These are phyloP conservation scores for Chironomus striatipennis DNA, from an alignment of 1,140 invertebrate species.

Conservation along the genomic window DNA sequence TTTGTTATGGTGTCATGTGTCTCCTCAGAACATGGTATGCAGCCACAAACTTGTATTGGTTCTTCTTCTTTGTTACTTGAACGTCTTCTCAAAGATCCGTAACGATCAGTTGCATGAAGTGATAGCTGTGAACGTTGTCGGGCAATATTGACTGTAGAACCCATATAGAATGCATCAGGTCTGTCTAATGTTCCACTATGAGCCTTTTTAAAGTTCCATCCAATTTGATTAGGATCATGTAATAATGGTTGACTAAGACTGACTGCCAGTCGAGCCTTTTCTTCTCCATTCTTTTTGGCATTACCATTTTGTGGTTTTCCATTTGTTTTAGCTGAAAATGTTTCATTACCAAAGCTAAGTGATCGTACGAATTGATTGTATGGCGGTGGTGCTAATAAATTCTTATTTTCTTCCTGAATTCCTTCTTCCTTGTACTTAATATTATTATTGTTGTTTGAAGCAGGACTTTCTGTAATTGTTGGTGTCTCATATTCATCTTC, in stretches of 20 bases:
- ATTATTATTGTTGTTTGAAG: background rate
- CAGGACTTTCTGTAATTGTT: conserved; percentile 25
- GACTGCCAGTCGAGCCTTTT: conserved; percentile 27
- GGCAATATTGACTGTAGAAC: conserved; percentile 41
- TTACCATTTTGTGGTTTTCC: conserved; percentile 28
- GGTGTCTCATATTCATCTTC: conserved; percentile 36
- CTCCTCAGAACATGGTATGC: conserved; percentile 47
- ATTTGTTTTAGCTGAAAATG: conserved; percentile 24
- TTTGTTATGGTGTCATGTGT: conserved; percentile 60
- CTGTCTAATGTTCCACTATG: conserved; percentile 70
- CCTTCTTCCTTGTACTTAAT: background rate
- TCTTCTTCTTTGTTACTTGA: background rate
- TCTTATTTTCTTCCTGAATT: background rate
- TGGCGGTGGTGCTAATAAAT: conserved; percentile 18
- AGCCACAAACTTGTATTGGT: conserved; percentile 37
- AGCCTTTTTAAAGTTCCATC: conserved; percentile 33
- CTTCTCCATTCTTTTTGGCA: conserved; percentile 29
- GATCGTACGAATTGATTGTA: conserved; percentile 29
- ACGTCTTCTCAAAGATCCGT: conserved; percentile 32
- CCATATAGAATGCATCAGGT: conserved; percentile 78
- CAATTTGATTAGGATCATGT: conserved; percentile 34
- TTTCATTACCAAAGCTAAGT: conserved; percentile 36
- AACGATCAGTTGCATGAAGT: conserved; percentile 33
- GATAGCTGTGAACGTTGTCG: conserved; percentile 41
- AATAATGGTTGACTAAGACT: conserved; percentile 35